These are phyloP conservation scores for Pseudobourletiella spinata DNA, from an alignment of 1,140 invertebrate genomes.

Conservation along the genomic window DNA sequence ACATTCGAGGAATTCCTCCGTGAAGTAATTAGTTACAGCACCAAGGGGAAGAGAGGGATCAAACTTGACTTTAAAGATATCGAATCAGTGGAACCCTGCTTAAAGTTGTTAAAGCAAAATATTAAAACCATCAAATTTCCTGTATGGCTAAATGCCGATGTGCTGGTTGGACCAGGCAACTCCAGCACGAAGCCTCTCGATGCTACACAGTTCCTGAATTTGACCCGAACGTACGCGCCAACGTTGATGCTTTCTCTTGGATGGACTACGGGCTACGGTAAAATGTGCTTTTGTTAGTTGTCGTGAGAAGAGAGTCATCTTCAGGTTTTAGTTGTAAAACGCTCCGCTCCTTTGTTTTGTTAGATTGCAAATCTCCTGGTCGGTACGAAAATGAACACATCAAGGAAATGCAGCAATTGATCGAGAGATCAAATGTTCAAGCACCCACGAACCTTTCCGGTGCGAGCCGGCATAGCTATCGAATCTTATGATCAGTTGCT, in stretches of 20 bases:
- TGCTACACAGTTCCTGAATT: conserved; percentile 53
- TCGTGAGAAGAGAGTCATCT: too few relatives aligned
- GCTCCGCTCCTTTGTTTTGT: not conserved
- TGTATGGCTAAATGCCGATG: conserved; percentile 83
- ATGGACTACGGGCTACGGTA: conserved; percentile 66
- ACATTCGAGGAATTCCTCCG: conserved; percentile 62
- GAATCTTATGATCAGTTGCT: conserved; percentile 46
- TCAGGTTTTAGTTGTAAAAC: not conserved
- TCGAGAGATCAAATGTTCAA: conserved; percentile 44
- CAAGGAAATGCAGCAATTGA: conserved; percentile 56
- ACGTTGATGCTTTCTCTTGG: conserved; percentile 67
- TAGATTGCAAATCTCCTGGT: conserved; percentile 42
- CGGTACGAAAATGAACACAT: conserved; percentile 60
- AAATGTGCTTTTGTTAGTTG: not conserved
- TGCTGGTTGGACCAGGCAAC: conserved; percentile 66
- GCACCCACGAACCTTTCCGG: conserved; percentile 63
- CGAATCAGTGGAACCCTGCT: conserved; percentile 60
- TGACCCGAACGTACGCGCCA: conserved; percentile 51
- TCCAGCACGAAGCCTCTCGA: conserved; percentile 53
- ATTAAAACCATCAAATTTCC: conserved; percentile 52
- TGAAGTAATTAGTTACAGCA: conserved; percentile 45
- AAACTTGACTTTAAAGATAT: conserved; percentile 83
- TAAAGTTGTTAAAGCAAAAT: conserved; percentile 47
- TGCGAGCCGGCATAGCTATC: conserved; percentile 61
- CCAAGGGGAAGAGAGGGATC: conserved; percentile 53